Conservation (phyloP, 2,113 vertebrate species). For the Cyphomyrus discorhynchus region DNA sequence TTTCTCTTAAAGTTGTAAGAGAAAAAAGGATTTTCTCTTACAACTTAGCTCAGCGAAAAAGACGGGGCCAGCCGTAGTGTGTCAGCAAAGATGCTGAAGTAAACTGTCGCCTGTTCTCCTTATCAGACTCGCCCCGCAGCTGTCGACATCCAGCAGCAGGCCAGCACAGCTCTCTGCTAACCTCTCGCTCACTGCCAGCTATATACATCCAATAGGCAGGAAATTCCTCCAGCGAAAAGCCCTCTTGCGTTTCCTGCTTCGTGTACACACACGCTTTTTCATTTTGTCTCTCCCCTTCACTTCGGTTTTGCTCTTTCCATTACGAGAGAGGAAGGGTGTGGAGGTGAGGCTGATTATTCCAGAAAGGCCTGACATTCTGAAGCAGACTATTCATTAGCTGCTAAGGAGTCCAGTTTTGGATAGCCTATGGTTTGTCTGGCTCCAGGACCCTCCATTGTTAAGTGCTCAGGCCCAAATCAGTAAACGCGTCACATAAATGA, state of each 20-base stretch:
- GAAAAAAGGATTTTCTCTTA: neutral
- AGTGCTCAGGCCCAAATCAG: neutral
- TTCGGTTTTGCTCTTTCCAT: conserved; percentile 33
- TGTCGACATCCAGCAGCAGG: neutral
- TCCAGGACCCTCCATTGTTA: neutral
- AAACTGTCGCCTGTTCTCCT: neutral
- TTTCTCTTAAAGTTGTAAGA: no score
- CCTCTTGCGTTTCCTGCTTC: conserved; percentile 50
- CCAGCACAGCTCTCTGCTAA: neutral
- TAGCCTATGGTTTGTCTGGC: conserved; percentile 16
- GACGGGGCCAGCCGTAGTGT: neutral
- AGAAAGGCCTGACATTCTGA: conserved; percentile 22
- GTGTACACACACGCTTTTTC: neutral
- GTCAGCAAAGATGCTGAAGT: neutral
- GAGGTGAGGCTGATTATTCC: conserved; percentile 39
- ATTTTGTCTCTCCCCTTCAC: conserved; percentile 12
- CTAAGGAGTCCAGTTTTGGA: conserved; percentile 38
- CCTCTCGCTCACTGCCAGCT: conserved; percentile 18
- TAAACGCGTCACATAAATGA: neutral
- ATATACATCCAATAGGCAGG: conserved; percentile 54
- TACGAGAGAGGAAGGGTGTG: conserved; percentile 35
- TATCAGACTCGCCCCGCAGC: neutral
- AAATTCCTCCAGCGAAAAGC: conserved; percentile 58
- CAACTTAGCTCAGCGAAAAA: neutral
- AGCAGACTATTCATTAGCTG: conserved; percentile 45